These are phyloP conservation scores for Chloebia gouldiae DNA, from an alignment of 2,113 vertebrate species.

Conservation along the genomic window DNA sequence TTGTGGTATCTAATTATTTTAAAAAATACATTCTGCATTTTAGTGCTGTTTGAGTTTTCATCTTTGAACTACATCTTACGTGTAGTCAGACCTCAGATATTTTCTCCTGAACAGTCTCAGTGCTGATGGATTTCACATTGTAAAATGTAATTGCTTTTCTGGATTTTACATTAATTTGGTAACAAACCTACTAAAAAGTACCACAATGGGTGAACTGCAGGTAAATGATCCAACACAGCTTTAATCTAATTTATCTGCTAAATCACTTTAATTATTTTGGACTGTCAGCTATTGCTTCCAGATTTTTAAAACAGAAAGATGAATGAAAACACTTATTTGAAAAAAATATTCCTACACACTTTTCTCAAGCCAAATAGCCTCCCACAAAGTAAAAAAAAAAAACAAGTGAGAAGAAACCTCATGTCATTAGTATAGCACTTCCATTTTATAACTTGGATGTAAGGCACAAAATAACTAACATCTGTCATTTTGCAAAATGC, in stretches of 20 bases:
- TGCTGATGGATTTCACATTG: neutral
- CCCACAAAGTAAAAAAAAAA: neutral
- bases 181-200: slow-evolving; percentile 24
- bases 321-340: neutral
- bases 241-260: slow-evolving; percentile 23
- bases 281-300: neutral
- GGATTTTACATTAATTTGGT: neutral
- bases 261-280: slow-evolving; percentile 20
- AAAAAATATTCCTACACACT: neutral
- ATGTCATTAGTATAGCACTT: neutral
- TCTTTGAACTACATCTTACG: neutral
- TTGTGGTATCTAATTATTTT: neutral
- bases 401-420: accelerated
- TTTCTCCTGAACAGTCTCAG: neutral
- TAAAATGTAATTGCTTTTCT: slow-evolving; percentile 39
- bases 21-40: neutral
- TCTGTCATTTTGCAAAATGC: neutral
- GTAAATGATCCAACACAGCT: slow-evolving; percentile 13
- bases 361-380: neutral
- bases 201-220: neutral
- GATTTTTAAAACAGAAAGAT: neutral
- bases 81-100: neutral
- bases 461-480: neutral
- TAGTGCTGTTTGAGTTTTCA: neutral
- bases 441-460: neutral